These are phyloP conservation scores for Protaetia brevitarsis DNA, from an alignment of 1,140 invertebrate species.

Conservation along the genomic window DNA sequence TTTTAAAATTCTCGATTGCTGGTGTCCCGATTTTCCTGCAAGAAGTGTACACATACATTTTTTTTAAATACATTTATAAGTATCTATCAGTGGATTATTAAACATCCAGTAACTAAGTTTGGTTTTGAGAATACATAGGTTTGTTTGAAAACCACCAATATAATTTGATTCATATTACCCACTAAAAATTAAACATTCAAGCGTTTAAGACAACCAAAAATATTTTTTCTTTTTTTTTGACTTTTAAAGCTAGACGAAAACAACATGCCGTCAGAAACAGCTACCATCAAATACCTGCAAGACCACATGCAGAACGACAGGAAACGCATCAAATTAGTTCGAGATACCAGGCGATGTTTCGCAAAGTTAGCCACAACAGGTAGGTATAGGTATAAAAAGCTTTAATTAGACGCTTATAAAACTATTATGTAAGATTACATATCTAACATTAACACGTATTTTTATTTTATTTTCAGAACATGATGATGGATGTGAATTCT, in stretches of 20 bases:
- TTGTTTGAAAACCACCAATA: too few species aligned
- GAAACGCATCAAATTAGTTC: constrained; percentile 37
- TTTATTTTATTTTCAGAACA: constrained; percentile 29
- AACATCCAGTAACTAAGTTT: too few species aligned
- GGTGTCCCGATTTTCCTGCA: too few species aligned
- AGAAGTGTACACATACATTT: too few species aligned
- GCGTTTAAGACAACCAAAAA: too few species aligned
- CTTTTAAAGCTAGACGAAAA: constrained; percentile 40
- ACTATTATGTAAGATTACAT: too few species aligned
- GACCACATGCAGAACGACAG: constrained; percentile 37
- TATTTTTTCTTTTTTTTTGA: not conserved
- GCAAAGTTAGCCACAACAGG: constrained; percentile 37
- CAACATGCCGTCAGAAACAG: constrained; percentile 39
- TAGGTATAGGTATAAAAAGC: constrained; percentile 27
- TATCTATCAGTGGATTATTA: not conserved
- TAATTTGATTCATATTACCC: too few species aligned
- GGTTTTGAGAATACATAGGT: too few species aligned
- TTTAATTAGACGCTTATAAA: not conserved
- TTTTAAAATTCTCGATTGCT: too few species aligned
- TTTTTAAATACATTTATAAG: not conserved
- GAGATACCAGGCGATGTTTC: constrained; percentile 41
- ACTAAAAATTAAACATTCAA: too few species aligned
- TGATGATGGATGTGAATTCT: constrained; percentile 41
- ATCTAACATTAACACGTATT: too few species aligned
- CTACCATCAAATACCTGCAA: constrained; percentile 42